Evolutionary conservation across 2,888 invertebrate species (phyloP).

Genomic region (Drosophila picticornis): DNA sequence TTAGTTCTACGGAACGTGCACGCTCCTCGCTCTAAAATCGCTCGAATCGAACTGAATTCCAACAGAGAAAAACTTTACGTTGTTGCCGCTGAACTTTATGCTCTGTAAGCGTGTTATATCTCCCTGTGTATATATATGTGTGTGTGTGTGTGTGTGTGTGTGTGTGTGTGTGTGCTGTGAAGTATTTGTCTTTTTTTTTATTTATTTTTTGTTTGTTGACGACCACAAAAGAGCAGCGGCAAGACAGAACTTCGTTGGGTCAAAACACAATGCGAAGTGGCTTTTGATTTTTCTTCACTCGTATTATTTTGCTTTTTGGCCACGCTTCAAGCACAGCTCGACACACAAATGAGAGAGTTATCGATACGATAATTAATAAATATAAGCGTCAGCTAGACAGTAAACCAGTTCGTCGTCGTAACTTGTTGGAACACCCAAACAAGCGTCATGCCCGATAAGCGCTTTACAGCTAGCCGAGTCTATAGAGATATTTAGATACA

Average conservation of each 20-base stretch:
- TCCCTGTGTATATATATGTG: slow-evolving; percentile 15
- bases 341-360: slow-evolving; percentile 59
- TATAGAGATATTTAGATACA: slow-evolving; percentile 14
- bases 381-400: slow-evolving; percentile 44
- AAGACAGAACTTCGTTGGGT: slow-evolving; percentile 51
- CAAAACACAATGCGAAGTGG: slow-evolving; percentile 56
- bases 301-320: slow-evolving; percentile 27
- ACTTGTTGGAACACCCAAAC: slow-evolving; percentile 71
- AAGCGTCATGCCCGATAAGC: slow-evolving; percentile 70
- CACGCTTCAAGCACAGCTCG: slow-evolving; percentile 16
- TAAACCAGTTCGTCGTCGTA: slow-evolving; percentile 66
- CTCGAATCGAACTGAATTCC: slow-evolving; percentile 74
- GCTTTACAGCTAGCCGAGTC: slow-evolving; percentile 44
- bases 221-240: slow-evolving; percentile 61
- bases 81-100: slow-evolving; percentile 76
- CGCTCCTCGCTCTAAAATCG: slow-evolving; percentile 77
- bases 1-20: slow-evolving; percentile 40
- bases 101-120: slow-evolving; percentile 37
- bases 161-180: slow-evolving; percentile 9
- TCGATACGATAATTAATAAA: slow-evolving; percentile 79
- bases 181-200: slow-evolving; percentile 52
- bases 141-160: slow-evolving; percentile 21
- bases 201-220: slow-evolving; percentile 57
- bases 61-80: slow-evolving; percentile 72
- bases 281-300: slow-evolving; percentile 18